Evolutionary conservation across 2,113 vertebrate genomes (phyloP).

Genomic region (Melanotaenia duboulayi): DNA sequence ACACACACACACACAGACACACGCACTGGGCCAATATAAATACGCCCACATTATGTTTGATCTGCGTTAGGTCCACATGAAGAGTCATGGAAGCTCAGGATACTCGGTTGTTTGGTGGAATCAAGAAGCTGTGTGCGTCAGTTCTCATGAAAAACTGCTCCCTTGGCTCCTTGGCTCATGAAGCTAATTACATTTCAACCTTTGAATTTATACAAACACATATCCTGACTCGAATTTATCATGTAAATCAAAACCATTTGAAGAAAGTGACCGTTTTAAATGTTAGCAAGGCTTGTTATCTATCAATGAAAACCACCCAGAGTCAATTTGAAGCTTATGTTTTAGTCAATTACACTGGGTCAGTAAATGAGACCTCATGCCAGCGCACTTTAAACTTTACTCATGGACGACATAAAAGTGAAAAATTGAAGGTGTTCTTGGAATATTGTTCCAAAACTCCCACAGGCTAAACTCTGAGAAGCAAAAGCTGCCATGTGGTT

Average conservation of each 20-base stretch:
- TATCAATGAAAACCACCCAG: conserved; percentile 1
- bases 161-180: background rate
- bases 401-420: conserved; percentile 18
- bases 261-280: background rate
- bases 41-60: conserved; percentile 65
- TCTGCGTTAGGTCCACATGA: conserved; percentile 21
- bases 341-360: conserved; percentile 6
- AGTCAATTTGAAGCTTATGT: background rate
- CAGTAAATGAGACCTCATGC: conserved; percentile 4
- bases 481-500: conserved; percentile 50
- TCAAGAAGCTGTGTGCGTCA: conserved; percentile 13
- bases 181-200: conserved; percentile 2
- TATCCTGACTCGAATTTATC: background rate
- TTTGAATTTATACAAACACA: conserved; percentile 9
- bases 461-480: conserved; percentile 29
- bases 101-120: background rate
- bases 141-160: conserved; percentile 14
- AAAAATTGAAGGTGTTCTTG: conserved; percentile 40
- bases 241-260: background rate
- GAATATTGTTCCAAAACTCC: conserved; percentile 25
- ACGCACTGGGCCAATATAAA: conserved; percentile 48
- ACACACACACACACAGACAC: conserved; percentile 10
- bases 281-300: background rate
- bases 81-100: background rate
- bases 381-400: background rate